Conservation (phyloP, 2,113 vertebrate genomes). For the Perca fluviatilis region DNA sequence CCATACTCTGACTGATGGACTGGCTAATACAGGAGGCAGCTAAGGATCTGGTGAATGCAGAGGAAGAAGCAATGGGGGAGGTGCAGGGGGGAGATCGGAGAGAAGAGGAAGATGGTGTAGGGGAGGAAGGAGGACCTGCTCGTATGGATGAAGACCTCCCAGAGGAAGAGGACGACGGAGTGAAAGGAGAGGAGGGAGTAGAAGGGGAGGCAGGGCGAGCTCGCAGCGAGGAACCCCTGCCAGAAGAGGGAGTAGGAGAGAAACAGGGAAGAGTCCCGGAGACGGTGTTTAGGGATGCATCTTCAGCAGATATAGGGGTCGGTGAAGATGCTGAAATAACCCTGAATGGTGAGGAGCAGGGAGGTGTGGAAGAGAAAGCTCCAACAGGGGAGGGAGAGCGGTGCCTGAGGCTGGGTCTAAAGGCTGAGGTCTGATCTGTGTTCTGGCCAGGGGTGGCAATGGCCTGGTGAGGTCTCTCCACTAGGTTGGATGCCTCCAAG, state of each 20-base stretch:
- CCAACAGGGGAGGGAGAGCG: slow-evolving; percentile 61
- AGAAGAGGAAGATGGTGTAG: slow-evolving; percentile 19
- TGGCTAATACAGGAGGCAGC: slow-evolving; percentile 90
- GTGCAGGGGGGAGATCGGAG: slow-evolving; percentile 58
- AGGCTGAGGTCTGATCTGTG: slow-evolving; percentile 24
- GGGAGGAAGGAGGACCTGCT: slow-evolving; percentile 32
- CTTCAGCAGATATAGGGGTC: slow-evolving; percentile 61
- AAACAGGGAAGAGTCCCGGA: slow-evolving; percentile 43
- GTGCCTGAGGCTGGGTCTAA: slow-evolving; percentile 42
- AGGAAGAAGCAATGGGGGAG: slow-evolving; percentile 74
- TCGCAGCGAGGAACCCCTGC: slow-evolving; percentile 25
- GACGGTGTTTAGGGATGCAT: slow-evolving; percentile 27
- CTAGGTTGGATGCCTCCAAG: slow-evolving; percentile 16
- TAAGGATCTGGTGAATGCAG: slow-evolving; percentile 84
- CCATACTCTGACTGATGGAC: slow-evolving; percentile 88
- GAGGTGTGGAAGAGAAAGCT: slow-evolving; percentile 25
- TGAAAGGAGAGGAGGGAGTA: slow-evolving; percentile 72
- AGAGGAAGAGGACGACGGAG: slow-evolving; percentile 67
- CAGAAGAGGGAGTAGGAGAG: slow-evolving; percentile 28
- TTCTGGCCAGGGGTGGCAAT: background rate
- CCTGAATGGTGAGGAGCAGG: slow-evolving; percentile 52
- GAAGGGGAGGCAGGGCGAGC: slow-evolving; percentile 67
- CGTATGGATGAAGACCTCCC: slow-evolving; percentile 30
- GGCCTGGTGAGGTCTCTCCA: background rate
- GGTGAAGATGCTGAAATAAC: slow-evolving; percentile 44